Evolutionary conservation across 1,140 invertebrate genomes (phyloP).

Genomic region (Heliconius melpomene): DNA sequence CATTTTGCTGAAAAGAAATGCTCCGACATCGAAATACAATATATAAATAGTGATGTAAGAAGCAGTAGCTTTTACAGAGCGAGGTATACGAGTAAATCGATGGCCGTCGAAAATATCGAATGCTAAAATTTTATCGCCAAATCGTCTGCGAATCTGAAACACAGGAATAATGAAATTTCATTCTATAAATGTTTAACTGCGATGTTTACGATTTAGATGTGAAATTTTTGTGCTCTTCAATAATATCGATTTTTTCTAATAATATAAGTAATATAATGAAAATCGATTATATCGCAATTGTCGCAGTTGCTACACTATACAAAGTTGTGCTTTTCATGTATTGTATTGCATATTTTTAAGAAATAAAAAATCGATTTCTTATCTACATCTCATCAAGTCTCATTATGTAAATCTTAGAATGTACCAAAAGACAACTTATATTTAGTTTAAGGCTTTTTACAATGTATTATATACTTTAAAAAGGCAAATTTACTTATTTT

Average conservation of each 20-base stretch:
- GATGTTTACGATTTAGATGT: conserved; percentile 31
- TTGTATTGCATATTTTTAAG: not conserved
- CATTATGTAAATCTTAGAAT: too few relatives aligned
- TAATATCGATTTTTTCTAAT: not conserved
- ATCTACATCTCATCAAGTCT: too few relatives aligned
- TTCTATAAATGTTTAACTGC: conserved; percentile 19
- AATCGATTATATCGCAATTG: conserved; percentile 19
- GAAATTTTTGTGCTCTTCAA: not conserved
- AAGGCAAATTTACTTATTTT: too few relatives aligned
- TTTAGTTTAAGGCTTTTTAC: too few relatives aligned
- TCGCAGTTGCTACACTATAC: conserved; percentile 30
- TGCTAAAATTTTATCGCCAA: conserved; percentile 39
- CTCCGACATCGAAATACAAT: conserved; percentile 46
- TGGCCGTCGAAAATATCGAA: conserved; percentile 32
- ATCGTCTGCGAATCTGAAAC: conserved; percentile 61
- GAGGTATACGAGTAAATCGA: conserved; percentile 28
- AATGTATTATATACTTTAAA: too few relatives aligned
- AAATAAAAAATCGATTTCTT: not conserved
- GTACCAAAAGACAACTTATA: too few relatives aligned
- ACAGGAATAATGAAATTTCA: conserved; percentile 56
- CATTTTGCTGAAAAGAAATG: conserved; percentile 28
- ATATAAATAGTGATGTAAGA: conserved; percentile 39
- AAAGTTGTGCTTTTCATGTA: conserved; percentile 14
- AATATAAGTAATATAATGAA: not conserved
- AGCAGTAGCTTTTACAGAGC: conserved; percentile 41